Evolutionary conservation across 2,888 invertebrate species (phyloP), one percentile per base, ranked within the genome.

Genomic region (Dorcus hopei): DNA sequence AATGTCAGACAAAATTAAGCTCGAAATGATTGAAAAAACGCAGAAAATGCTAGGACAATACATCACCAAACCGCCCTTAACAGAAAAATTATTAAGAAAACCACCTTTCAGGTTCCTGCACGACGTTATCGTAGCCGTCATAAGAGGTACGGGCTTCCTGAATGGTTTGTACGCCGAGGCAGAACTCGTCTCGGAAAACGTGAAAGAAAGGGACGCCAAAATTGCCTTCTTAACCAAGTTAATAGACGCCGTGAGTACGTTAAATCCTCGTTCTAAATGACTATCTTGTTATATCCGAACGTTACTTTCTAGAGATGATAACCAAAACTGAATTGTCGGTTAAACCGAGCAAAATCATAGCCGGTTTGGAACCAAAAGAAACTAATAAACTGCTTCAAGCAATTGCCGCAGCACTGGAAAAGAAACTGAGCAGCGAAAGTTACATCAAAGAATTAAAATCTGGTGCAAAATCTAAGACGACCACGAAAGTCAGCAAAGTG

Each of bases 71-170:
- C 98, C 98, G 0, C 90, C 90, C 0, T 80, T 99, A 50, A 93
- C 89, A 14, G 97, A 97, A 54, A 97, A 97, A 79, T 81, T 97
- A 62, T 80, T 99, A 42, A 87, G 82, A 71, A 95, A 96, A 77
- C 99, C 99, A 57, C 98, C 99, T 0, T 99, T 99, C 79, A 84
- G 97, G 68, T 99, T 97, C 81, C 82, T 99, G 55, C 95, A 97
- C 77, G 98, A 99, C 79, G 86, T 99, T 66, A 83, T 96, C 58
- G 90, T 87, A 66, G 85, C 88, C 70, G 93, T 95, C n/a, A 88
- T 95, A 57, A 89, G 85, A 73, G 89, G 89, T 59, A 95, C 95
- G 11, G 94, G 94, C 11, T 95, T 93, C 78, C 87, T 98, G 70
- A 86, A 88, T 67, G 95, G 93, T 9, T 81, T 97, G 39, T 97